phyloP scores from a whole-genome alignment of 2,113 vertebrate genomes.

The Stigmatopora nigra region DNA sequence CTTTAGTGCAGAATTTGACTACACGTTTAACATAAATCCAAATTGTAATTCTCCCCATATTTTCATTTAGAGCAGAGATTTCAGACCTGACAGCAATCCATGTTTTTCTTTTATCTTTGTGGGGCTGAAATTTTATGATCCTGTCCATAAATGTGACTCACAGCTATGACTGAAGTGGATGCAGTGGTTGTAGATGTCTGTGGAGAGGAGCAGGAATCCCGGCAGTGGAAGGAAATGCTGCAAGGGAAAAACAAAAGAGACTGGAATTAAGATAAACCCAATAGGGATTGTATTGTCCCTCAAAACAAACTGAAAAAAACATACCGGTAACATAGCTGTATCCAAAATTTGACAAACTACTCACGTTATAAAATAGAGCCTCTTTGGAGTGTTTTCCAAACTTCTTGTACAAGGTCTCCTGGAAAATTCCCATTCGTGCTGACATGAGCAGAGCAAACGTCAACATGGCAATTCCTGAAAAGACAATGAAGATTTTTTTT shows the following conservation, averaged over 20 bases:
- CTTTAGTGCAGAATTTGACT: too few species aligned
- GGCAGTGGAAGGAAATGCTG: conserved; percentile 91
- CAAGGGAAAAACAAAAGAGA: conserved; percentile 4
- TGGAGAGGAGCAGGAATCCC: conserved; percentile 87
- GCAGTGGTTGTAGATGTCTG: conserved; percentile 84
- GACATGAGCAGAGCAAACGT: conserved; percentile 95
- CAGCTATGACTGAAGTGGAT: conserved; percentile 83
- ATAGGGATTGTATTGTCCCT: background rate
- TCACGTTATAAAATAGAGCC: conserved; percentile 94
- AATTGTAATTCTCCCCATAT: too few species aligned
- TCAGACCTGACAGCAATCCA: too few species aligned
- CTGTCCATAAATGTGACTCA: conserved; percentile 60
- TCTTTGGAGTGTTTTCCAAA: conserved; percentile 96
- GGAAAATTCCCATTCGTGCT: conserved; percentile 96
- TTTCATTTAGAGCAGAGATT: too few species aligned
- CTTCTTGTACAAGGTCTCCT: conserved; percentile 85
- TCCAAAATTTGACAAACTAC: conserved; percentile 23
- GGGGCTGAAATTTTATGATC: too few species aligned
- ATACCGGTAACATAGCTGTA: background rate
- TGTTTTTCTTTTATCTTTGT: too few species aligned
- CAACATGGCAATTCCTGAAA: conserved; percentile 82
- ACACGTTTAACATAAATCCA: too few species aligned
- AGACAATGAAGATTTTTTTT: background rate
- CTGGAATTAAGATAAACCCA: background rate
- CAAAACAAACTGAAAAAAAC: background rate